Evolutionary conservation across 2,113 vertebrate species (phyloP).

Genomic region (Crypturellus undulatus): DNA sequence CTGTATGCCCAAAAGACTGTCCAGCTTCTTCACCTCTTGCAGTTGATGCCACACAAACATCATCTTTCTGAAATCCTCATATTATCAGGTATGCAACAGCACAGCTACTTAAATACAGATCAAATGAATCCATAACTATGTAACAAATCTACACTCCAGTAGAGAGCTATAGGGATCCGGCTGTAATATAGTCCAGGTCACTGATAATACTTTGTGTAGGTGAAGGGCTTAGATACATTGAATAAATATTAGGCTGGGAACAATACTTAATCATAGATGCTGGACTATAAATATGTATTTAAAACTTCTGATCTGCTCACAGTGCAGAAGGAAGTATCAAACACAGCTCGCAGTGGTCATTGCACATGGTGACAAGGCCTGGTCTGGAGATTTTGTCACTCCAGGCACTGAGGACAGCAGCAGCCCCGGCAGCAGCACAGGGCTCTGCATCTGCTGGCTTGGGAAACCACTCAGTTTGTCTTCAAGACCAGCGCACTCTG

Average conservation of each 20-base stretch:
- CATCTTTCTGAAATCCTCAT: neutral
- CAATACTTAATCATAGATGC: neutral
- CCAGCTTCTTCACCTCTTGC: neutral
- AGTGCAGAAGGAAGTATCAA: neutral
- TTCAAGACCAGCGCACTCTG: neutral
- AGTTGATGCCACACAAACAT: neutral
- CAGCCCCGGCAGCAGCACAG: neutral
- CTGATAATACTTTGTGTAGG: rapidly evolving
- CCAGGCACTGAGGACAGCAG: neutral
- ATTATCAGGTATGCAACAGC: neutral
- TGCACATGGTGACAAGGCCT: rapidly evolving
- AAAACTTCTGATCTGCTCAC: neutral
- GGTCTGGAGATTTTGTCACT: neutral
- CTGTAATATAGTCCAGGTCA: neutral
- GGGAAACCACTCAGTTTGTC: neutral
- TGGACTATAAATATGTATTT: neutral
- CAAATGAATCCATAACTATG: neutral
- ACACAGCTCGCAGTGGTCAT: neutral
- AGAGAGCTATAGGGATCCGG: neutral
- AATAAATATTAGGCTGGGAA: neutral
- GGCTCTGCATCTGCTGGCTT: neutral
- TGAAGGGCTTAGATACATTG: neutral
- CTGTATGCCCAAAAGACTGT: neutral
- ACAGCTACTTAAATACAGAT: neutral
- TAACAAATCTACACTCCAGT: neutral